Percentiles rank a stretch among this genome's conserved stretches.
Evolutionary conservation across 2,797 vertebrate genomes (phyloP).

Genomic region (Acanthurus leucopareius): DNA sequence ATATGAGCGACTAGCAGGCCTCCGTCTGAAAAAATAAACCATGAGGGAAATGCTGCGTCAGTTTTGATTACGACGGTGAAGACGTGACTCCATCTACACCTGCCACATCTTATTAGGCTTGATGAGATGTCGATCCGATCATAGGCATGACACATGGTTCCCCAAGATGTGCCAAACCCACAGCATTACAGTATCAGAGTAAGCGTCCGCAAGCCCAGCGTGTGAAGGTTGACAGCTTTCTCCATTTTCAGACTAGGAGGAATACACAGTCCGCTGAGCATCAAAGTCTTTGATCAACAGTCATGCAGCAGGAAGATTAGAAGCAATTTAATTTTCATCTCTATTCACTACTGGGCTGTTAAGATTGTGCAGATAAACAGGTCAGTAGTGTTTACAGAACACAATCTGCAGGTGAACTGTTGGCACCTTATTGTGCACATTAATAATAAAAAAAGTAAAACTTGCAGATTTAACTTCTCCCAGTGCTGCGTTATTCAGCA

Average conservation of each 20-base stretch:
- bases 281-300: conserved; percentile 12
- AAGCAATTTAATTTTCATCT: conserved; percentile 8
- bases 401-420: not conserved
- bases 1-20: conserved; percentile 32
- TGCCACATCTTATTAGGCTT: conserved; percentile 56
- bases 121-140: conserved; percentile 61
- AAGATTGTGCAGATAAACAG: conserved; percentile 11
- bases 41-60: conserved; percentile 46
- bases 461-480: too few species aligned
- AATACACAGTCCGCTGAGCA: conserved; percentile 1
- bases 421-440: not conserved
- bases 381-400: not conserved
- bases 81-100: conserved; percentile 60
- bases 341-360: not conserved
- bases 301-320: conserved; percentile 4
- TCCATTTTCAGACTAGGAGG: not conserved
- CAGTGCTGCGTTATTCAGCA: not conserved
- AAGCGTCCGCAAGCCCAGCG: not conserved
- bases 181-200: conserved; percentile 39
- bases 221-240: conserved; percentile 19
- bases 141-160: conserved; percentile 43
- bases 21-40: conserved; percentile 38
- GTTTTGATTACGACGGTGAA: conserved; percentile 61
- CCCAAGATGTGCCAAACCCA: conserved; percentile 35
- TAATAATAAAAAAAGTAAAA: not conserved